Conservation (phyloP, 2,113 vertebrate species). For the Pollachius pollachius region DNA sequence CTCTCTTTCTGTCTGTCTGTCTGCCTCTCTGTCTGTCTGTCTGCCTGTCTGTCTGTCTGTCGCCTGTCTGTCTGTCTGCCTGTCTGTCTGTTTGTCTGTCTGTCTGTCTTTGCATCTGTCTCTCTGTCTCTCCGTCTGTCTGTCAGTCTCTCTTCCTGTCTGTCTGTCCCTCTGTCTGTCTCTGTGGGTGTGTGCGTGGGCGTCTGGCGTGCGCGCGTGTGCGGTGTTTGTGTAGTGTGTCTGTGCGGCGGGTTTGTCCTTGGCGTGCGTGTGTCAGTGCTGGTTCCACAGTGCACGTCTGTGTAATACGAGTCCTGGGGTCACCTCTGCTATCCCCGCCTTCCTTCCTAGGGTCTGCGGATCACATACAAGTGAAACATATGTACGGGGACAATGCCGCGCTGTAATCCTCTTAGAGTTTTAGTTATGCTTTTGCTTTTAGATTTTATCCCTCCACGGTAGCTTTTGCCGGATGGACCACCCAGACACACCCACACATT, state of each 20-base stretch:
- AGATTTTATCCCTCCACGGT: slow-evolving; percentile 11
- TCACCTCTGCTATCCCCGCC: slow-evolving; percentile 45
- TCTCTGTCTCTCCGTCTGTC: too few species aligned
- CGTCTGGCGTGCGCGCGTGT: background rate
- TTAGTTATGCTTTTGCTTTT: slow-evolving; percentile 17
- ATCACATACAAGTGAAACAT: slow-evolving; percentile 50
- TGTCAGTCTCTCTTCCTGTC: too few species aligned
- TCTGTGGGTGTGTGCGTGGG: too few species aligned
- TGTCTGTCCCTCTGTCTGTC: too few species aligned
- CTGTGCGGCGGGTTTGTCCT: background rate
- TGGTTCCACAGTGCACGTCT: slow-evolving; percentile 35
- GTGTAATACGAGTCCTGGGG: slow-evolving; percentile 47
- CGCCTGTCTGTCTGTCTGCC: too few species aligned
- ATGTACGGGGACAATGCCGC: slow-evolving; percentile 40
- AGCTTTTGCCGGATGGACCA: too few species aligned
- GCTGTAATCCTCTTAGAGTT: slow-evolving; percentile 33
- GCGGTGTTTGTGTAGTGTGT: background rate
- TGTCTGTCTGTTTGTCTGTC: too few species aligned
- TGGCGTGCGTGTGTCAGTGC: slow-evolving; percentile 31
- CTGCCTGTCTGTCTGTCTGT: too few species aligned
- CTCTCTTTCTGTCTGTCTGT: too few species aligned
- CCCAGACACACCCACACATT: too few species aligned
- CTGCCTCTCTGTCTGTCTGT: too few species aligned
- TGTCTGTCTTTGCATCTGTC: too few species aligned
- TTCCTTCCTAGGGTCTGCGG: slow-evolving; percentile 44